phyloP scores from a whole-genome alignment of 1,140 invertebrate species.

The Nixonia krombeini region DNA sequence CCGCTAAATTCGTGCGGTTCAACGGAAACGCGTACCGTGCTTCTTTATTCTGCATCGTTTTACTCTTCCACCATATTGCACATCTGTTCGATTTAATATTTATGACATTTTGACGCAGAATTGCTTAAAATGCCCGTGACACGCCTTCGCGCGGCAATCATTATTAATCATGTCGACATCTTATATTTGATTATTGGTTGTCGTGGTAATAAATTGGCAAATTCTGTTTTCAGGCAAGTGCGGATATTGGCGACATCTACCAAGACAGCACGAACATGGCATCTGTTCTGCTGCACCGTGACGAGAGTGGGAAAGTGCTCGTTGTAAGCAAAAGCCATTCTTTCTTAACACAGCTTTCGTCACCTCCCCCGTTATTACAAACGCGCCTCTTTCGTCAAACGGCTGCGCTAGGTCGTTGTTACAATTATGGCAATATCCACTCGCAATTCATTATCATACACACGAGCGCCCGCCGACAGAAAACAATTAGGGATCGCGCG shows the following conservation, averaged over 20 bases:
- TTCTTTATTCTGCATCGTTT: too few species aligned
- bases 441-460: conserved; percentile 50
- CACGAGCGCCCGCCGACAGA: conserved; percentile 28
- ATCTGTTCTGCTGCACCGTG: conserved; percentile 85
- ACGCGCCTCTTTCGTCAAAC: conserved; percentile 59
- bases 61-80: neutral
- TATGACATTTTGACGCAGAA: neutral
- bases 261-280: conserved; percentile 89
- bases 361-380: conserved; percentile 55
- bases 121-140: too few species aligned
- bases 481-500: conserved; percentile 44
- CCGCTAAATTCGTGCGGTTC: too few species aligned
- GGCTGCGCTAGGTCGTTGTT: conserved; percentile 35
- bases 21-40: too few species aligned
- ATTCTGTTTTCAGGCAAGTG: conserved; percentile 70
- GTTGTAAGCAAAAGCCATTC: conserved; percentile 79
- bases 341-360: conserved; percentile 62
- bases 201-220: conserved; percentile 1
- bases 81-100: too few species aligned
- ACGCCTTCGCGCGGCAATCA: too few species aligned
- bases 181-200: too few species aligned
- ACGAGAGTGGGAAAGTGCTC: conserved; percentile 82
- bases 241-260: conserved; percentile 86
- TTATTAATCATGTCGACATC: too few species aligned
- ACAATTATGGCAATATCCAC: conserved; percentile 56